Conservation (phyloP, 1,140 invertebrate species). For the Samia ricini region DNA sequence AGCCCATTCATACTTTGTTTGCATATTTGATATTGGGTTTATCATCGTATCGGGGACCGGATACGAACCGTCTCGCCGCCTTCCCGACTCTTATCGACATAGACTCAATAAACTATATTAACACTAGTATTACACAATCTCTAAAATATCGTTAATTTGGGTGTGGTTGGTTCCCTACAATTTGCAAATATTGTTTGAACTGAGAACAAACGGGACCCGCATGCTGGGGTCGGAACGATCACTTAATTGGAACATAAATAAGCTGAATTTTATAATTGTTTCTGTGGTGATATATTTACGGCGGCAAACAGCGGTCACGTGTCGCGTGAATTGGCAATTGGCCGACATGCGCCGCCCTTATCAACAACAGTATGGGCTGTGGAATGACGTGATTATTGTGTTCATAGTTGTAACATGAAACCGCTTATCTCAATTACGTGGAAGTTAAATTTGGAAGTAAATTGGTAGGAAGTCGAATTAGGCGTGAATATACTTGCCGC, state of each 20-base stretch:
- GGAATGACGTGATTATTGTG: constrained; percentile 68
- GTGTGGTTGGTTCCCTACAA: constrained; percentile 14
- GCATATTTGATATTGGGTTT: constrained; percentile 41
- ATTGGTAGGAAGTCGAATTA: background rate
- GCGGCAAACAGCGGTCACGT: constrained; percentile 69
- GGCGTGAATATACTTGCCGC: background rate
- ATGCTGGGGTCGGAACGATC: constrained; percentile 49
- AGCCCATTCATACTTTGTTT: constrained; percentile 48
- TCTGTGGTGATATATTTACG: constrained; percentile 51
- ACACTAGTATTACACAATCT: constrained; percentile 22
- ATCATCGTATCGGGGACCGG: constrained; percentile 51
- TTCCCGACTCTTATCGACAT: constrained; percentile 46
- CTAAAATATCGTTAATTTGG: constrained; percentile 15
- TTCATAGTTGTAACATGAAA: constrained; percentile 48
- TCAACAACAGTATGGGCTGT: constrained; percentile 41
- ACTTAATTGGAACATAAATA: constrained; percentile 65
- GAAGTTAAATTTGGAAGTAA: constrained; percentile 16
- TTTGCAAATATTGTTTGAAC: constrained; percentile 17
- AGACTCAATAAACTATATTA: constrained; percentile 40
- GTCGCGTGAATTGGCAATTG: constrained; percentile 64
- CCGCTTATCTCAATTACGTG: constrained; percentile 23
- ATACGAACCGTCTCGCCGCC: constrained; percentile 51
- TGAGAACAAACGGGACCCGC: constrained; percentile 41
- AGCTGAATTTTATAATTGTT: constrained; percentile 45
- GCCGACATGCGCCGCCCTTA: constrained; percentile 27